phyloP scores from a whole-genome alignment of 2,113 vertebrate species.

The Lota lota region DNA sequence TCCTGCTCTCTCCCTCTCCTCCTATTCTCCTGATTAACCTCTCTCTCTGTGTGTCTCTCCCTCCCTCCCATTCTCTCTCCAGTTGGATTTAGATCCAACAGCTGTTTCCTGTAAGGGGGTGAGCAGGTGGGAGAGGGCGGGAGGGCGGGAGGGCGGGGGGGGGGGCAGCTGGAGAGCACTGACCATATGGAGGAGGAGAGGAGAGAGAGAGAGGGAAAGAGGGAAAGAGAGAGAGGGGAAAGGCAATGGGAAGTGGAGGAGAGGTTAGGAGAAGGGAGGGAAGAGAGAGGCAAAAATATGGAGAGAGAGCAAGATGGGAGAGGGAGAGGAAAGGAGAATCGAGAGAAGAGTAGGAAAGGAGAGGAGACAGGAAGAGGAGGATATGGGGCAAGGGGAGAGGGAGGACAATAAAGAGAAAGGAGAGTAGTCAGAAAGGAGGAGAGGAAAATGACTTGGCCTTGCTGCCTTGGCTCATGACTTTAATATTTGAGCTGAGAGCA shows the following conservation, averaged over 20 bases:
- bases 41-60: background rate
- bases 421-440: background rate
- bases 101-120: no score
- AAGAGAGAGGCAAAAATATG: background rate
- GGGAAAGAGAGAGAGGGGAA: background rate
- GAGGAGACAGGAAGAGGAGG: no score
- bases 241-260: background rate
- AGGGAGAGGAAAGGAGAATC: no score
- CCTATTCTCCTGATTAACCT: background rate
- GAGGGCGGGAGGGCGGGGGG: background rate
- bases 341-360: no score
- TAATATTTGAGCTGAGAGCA: conserved; percentile 22
- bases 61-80: no score
- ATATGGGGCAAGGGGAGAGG: no score
- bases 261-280: background rate
- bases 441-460: background rate
- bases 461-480: background rate
- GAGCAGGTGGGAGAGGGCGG: no score
- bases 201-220: background rate
- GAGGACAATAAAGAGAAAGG: no score
- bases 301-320: background rate
- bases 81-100: no score
- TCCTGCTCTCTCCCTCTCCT: background rate
- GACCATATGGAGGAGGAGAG: background rate
- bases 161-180: background rate